phyloP scores from a whole-genome alignment of 2,113 vertebrate genomes.

The Lota lota region DNA sequence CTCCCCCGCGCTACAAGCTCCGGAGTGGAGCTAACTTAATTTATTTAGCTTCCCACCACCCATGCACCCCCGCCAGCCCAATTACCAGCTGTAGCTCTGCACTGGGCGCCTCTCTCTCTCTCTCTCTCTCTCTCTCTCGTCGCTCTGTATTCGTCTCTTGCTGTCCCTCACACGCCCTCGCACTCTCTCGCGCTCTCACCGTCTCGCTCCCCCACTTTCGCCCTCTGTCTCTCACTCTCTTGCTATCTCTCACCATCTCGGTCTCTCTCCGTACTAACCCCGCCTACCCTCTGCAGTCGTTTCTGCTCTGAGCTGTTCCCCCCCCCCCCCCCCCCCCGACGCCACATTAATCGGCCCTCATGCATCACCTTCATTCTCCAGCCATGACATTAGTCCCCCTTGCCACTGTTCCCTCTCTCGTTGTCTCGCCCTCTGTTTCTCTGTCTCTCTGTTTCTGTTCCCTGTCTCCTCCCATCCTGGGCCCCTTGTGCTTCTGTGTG shows the following conservation, averaged over 20 bases:
- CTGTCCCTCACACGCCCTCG: not conserved
- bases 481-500: conserved; percentile 43
- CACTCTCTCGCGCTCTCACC: not conserved
- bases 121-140: conserved; percentile 3
- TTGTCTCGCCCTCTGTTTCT: not conserved
- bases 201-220: not conserved
- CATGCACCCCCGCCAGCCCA: conserved; percentile 30
- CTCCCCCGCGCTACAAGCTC: not conserved
- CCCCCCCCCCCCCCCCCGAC: conserved; percentile 6
- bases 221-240: not conserved
- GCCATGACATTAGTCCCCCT: conserved; percentile 35
- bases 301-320: not conserved
- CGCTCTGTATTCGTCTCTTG: not conserved
- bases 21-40: conserved; percentile 18
- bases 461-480: conserved; percentile 3
- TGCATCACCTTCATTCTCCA: conserved; percentile 48
- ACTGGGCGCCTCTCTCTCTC: not conserved
- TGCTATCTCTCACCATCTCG: no score
- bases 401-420: not conserved
- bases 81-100: conserved; percentile 14
- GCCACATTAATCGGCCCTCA: conserved; percentile 43
- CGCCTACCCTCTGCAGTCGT: not conserved
- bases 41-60: conserved; percentile 18
- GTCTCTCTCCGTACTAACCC: conserved; percentile 3
- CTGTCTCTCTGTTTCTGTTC: not conserved